phyloP scores from a whole-genome alignment of 2,113 vertebrate genomes.

The Sorex araneus region DNA sequence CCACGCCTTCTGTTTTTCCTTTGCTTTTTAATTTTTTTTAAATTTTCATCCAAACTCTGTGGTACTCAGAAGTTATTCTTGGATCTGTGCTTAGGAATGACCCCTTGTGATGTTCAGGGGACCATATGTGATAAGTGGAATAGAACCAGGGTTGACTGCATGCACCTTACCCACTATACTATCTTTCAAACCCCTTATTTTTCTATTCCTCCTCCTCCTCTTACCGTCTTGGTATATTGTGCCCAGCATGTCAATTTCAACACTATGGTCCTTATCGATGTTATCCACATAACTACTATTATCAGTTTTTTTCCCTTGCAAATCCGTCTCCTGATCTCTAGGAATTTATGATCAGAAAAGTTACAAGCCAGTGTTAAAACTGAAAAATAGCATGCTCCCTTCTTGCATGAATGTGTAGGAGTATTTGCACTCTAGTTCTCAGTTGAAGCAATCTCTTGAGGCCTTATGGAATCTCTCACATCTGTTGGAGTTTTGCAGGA shows the following conservation, averaged over 20 bases:
- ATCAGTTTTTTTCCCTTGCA: slow-evolving; percentile 39
- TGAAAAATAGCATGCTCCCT: not conserved
- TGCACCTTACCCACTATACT: too few relatives aligned
- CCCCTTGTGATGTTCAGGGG: too few relatives aligned
- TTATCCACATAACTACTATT: not conserved
- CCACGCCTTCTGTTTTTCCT: not conserved
- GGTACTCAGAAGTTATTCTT: too few relatives aligned
- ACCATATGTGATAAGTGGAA: too few relatives aligned
- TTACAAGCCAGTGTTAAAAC: slow-evolving; percentile 42
- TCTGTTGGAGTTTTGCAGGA: slow-evolving; percentile 72
- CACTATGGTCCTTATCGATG: not conserved
- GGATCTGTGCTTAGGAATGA: too few relatives aligned
- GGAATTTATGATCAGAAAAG: slow-evolving; percentile 61
- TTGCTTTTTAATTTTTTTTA: not conserved
- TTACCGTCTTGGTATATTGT: not conserved
- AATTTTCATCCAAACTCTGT: too few relatives aligned
- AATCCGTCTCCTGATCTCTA: slow-evolving; percentile 16
- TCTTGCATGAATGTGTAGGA: not conserved
- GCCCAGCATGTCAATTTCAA: not conserved
- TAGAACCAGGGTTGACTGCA: too few relatives aligned
- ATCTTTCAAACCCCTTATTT: too few relatives aligned
- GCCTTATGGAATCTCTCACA: slow-evolving; percentile 75
- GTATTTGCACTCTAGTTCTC: slow-evolving; percentile 48
- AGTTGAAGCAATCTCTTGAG: slow-evolving; percentile 64
- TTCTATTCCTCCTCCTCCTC: not conserved